A percentile compares a stretch with the other conserved stretches of the same genome.
phyloP scores from a whole-genome alignment of 2,888 invertebrate species.

The Aphodius granarius region DNA sequence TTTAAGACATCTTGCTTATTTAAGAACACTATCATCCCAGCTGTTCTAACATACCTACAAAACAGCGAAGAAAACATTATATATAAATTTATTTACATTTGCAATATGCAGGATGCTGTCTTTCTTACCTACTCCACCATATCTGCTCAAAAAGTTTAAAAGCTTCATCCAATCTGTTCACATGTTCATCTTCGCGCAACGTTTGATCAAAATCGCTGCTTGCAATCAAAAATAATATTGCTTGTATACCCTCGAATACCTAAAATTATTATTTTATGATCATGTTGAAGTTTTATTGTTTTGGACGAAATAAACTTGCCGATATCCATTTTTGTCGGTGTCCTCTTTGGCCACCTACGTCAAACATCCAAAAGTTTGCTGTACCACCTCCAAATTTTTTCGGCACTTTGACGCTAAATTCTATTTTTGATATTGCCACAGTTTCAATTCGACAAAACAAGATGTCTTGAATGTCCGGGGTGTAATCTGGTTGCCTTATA shows the following conservation, averaged over 20 bases:
- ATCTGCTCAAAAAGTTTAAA: constrained; percentile 73
- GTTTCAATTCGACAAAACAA: constrained; percentile 75
- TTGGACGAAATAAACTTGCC: constrained; percentile 48
- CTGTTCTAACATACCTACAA: constrained; percentile 68
- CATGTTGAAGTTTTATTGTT: neutral
- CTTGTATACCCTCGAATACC: constrained; percentile 82
- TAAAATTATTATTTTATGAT: constrained; percentile 44
- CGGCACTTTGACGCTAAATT: constrained; percentile 72
- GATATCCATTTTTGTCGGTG: constrained; percentile 84
- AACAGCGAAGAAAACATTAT: neutral
- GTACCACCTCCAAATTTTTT: constrained; percentile 69
- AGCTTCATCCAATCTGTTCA: constrained; percentile 74
- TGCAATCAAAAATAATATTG: constrained; percentile 79
- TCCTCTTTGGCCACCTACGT: constrained; percentile 82
- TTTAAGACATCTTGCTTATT: constrained; percentile 81
- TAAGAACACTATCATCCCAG: constrained; percentile 78
- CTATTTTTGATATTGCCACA: constrained; percentile 73
- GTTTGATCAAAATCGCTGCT: constrained; percentile 80
- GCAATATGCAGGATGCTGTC: neutral
- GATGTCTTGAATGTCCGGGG: constrained; percentile 77
- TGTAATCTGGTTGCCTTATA: constrained; percentile 65
- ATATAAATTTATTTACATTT: neutral
- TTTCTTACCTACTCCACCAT: constrained; percentile 70
- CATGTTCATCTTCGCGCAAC: constrained; percentile 68
- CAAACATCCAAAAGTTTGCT: constrained; percentile 79